These are phyloP conservation scores for Stegophylla sp. DNA, from an alignment of 2,888 invertebrate genomes.

Conservation along the genomic window DNA sequence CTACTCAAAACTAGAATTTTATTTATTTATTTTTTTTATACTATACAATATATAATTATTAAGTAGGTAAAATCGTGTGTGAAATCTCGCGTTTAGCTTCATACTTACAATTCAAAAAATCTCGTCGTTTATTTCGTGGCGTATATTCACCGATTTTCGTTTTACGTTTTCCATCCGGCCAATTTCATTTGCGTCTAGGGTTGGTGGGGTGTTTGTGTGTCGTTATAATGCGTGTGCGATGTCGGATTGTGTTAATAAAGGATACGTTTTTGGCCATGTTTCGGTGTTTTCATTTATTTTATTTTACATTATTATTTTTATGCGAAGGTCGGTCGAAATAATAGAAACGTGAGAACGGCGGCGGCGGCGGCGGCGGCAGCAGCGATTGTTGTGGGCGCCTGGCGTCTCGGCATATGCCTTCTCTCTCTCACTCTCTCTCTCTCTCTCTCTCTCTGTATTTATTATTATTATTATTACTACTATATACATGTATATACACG, in stretches of 20 bases:
- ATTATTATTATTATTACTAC: slow-evolving; percentile 33
- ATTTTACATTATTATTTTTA: slow-evolving; percentile 20
- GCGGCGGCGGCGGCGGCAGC: slow-evolving; percentile 1
- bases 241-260: background rate
- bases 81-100: background rate
- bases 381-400: slow-evolving; percentile 48
- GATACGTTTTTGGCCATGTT: background rate
- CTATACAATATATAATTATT: background rate
- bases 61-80: background rate
- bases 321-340: slow-evolving; percentile 43
- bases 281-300: slow-evolving; percentile 17
- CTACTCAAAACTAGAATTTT: background rate
- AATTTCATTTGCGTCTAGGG: background rate
- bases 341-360: slow-evolving; percentile 49
- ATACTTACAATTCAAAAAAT: background rate
- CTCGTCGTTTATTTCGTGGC: too few species aligned
- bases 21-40: too few species aligned
- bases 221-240: background rate
- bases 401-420: slow-evolving; percentile 36
- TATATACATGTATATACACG: background rate
- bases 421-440: slow-evolving; percentile 9
- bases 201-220: background rate
- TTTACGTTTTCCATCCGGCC: background rate
- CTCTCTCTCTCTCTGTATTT: slow-evolving; percentile 13
- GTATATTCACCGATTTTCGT: too few species aligned